Conservation (phyloP, 2,797 vertebrate genomes). For the Tadarida brasiliensis region DNA sequence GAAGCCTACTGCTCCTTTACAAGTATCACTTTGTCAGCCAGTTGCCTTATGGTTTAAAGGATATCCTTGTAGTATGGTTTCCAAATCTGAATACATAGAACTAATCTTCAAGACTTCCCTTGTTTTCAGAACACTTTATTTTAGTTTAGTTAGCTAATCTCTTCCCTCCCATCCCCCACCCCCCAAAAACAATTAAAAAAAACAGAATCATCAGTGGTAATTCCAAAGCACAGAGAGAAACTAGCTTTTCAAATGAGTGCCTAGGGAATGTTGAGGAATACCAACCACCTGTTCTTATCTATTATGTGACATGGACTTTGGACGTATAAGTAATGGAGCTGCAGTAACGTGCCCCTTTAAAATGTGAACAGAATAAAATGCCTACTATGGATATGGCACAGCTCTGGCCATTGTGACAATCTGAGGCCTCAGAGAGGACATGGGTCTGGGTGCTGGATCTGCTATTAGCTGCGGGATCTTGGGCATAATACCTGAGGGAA, state of each 20-base stretch:
- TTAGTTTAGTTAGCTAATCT: conserved; percentile 46
- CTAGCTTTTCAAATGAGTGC: background rate
- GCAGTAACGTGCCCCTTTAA: background rate
- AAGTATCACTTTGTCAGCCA: background rate
- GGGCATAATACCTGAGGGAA: background rate
- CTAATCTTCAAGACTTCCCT: conserved; percentile 15
- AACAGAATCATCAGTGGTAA: background rate
- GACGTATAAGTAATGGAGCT: background rate
- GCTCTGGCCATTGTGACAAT: accelerated
- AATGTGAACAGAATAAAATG: background rate
- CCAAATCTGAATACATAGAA: background rate
- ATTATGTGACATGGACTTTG: background rate
- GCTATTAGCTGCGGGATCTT: background rate
- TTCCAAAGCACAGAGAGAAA: background rate
- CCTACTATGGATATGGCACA: background rate
- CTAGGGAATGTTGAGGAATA: background rate
- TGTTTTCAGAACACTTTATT: conserved; percentile 31
- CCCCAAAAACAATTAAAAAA: background rate
- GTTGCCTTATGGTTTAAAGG: background rate
- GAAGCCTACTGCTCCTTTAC: background rate
- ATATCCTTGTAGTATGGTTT: background rate
- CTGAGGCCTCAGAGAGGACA: background rate
- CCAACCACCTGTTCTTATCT: background rate
- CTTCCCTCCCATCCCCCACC: accelerated
- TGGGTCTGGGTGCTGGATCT: background rate